Evolutionary conservation across 2,797 vertebrate species (phyloP).

Genomic region (Cyprinodon diabolis): DNA sequence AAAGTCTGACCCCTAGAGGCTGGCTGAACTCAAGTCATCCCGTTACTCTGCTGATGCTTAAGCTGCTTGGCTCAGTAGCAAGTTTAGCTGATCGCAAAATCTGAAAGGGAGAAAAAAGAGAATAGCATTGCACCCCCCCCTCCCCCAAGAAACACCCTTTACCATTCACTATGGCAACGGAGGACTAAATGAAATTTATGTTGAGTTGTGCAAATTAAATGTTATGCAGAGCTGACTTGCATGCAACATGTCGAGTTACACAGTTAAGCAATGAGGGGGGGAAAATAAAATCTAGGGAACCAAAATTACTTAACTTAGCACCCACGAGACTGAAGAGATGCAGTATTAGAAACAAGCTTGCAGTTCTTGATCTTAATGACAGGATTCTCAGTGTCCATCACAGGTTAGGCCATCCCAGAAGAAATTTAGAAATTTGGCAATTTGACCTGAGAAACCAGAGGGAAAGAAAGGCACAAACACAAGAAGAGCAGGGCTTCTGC

Average conservation of each 20-base stretch:
- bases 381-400: conserved; percentile 83
- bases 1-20: conserved; percentile 52
- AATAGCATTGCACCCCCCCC: conserved; percentile 67
- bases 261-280: conserved; percentile 75
- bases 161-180: conserved; percentile 63
- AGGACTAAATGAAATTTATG: conserved; percentile 60
- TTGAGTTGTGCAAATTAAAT: conserved; percentile 58
- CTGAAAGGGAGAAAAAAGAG: conserved; percentile 80
- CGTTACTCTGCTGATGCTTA: conserved; percentile 58
- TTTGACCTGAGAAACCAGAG: conserved; percentile 82
- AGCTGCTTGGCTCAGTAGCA: conserved; percentile 56
- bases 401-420: conserved; percentile 81
- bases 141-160: conserved; percentile 30
- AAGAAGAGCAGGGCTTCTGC: conserved; percentile 74
- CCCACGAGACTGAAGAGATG: conserved; percentile 82
- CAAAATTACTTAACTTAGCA: conserved; percentile 83
- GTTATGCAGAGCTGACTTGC: conserved; percentile 80
- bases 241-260: conserved; percentile 78
- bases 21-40: conserved; percentile 61
- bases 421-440: conserved; percentile 63
- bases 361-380: conserved; percentile 81
- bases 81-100: conserved; percentile 69
- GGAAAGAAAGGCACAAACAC: conserved; percentile 66
- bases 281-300: conserved; percentile 71
- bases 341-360: conserved; percentile 83